A percentile compares a stretch with the other conserved stretches of the same genome.
phyloP scores from a whole-genome alignment of 53 echinoderm and acorn worm genomes.

The Echinometra lucunter region DNA sequence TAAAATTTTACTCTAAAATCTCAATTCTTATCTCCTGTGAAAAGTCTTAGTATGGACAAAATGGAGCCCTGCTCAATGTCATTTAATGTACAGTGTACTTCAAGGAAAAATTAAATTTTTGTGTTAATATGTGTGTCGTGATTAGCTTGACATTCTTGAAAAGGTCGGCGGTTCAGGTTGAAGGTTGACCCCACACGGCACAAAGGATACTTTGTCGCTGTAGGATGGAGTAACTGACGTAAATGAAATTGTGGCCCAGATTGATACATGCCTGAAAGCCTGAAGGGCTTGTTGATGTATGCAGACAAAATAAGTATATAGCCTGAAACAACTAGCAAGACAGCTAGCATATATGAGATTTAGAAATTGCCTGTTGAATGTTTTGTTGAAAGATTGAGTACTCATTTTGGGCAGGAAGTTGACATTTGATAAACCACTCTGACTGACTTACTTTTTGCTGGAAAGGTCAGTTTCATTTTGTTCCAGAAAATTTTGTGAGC shows the following conservation, averaged over 20 bases:
- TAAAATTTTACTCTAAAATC: no score
- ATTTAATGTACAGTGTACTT: no score
- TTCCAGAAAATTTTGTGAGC: neutral
- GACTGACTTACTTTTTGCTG: neutral
- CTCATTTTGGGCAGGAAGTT: conserved; percentile 18
- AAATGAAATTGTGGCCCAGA: conserved; percentile 26
- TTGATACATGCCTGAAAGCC: neutral
- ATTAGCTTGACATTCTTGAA: conserved; percentile 11
- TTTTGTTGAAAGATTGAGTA: conserved; percentile 20
- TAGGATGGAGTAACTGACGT: conserved; percentile 25
- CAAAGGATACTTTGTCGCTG: conserved; percentile 21
- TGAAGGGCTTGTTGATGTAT: conserved; percentile 18
- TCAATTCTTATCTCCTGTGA: no score
- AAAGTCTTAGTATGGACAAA: no score
- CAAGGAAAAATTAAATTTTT: neutral
- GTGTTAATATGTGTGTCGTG: neutral
- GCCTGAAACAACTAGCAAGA: conserved; percentile 7
- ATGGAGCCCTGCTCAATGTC: no score
- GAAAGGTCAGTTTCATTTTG: neutral
- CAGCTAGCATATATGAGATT: neutral
- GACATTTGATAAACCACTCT: conserved; percentile 6
- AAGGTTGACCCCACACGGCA: conserved; percentile 24
- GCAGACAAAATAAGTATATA: neutral
- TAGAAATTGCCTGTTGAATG: conserved; percentile 43
- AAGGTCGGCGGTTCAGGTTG: conserved; percentile 14